Base-by-base conservation (phyloP, 2,888 invertebrate genomes). In the Melanostoma mellinum region DNA sequence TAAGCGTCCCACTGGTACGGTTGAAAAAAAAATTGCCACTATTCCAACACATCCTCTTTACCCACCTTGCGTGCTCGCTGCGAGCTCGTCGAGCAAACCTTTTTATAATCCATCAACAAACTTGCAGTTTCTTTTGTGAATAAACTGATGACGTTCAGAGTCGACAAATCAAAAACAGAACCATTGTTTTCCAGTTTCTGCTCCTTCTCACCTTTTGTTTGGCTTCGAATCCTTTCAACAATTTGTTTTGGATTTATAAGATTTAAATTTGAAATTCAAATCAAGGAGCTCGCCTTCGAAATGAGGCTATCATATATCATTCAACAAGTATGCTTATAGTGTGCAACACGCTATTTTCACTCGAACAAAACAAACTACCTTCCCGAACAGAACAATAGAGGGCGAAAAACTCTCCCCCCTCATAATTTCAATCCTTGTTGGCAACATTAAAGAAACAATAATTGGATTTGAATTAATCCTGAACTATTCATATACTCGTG, bases 391-490 rank as follows among this genome's bases (percentile, higher is more conserved):
- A 44, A 46, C 53, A 61, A 38, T 30, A 38, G 40, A 50, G 4
- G 10, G 10, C 33, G 35, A 46, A 33, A 33, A 20, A 44, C n/a
- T 6, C 33, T 32, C 30, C 60, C 30, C 42, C n/a, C 40, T 6
- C 35, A 35, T 48, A 20, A 42, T 50, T 58, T 9, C 38, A 50
- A 80, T 63, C 63, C 69, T 71, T 75, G 63, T 60, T 75, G 58
- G 52, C 63, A 75, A 65, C 76, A 63, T 52, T 50, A 58, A 40
- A 36, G 3, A 30, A 32, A 53, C 36, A 67, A 60, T 81, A 77
- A 77, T 72, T 81, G 77, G 67, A 81, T 81, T 77, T 50, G 32
- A 67, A 61, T 72, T 81, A 67, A 76, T 81, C 72, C 72, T 65
- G 71, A 44, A 40, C 46, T 67, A 72, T 67, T 44, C 48, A 48